A percentile compares a stretch with the other conserved stretches of the same genome.
Evolutionary conservation across 2,888 invertebrate species (phyloP).

Genomic region (Hemistola chrysoprasaria): DNA sequence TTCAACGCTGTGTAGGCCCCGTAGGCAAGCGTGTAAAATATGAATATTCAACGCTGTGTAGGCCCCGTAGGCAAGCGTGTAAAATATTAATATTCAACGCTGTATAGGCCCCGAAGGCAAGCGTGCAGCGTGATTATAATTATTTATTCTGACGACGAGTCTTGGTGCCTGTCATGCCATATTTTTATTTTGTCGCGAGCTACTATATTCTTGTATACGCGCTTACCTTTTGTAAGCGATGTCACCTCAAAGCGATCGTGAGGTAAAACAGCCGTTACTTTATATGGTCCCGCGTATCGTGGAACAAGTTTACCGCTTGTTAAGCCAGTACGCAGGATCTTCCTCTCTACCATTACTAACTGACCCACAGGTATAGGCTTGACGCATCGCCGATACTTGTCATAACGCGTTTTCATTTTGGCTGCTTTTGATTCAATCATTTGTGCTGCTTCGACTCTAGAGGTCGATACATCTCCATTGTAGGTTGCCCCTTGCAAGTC

Average conservation of each 20-base stretch:
- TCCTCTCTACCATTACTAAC: too few species aligned
- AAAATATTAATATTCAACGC: too few species aligned
- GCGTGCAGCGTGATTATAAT: too few species aligned
- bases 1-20: too few species aligned
- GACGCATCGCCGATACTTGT: conserved; percentile 5
- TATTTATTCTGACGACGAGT: background rate
- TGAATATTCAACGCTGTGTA: too few species aligned
- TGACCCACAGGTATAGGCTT: too few species aligned
- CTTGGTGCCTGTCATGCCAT: background rate
- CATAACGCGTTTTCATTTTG: conserved; percentile 10
- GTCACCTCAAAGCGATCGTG: conserved; percentile 14
- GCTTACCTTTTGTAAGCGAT: conserved; percentile 1
- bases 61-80: too few species aligned
- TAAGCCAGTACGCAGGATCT: conserved; percentile 11
- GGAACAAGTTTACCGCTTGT: too few species aligned
- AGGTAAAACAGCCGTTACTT: conserved; percentile 5
- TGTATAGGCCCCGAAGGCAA: too few species aligned
- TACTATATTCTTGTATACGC: conserved; percentile 14
- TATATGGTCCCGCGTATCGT: conserved; percentile 11
- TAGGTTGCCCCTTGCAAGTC: too few species aligned
- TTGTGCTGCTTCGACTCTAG: background rate
- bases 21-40: too few species aligned
- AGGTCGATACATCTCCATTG: too few species aligned
- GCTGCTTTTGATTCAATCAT: conserved; percentile 1
- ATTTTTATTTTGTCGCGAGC: conserved; percentile 19